phyloP scores from a whole-genome alignment of 30 jellyfish, hydroid and myxozoan genomes.

The Catostylus mosaicus region DNA sequence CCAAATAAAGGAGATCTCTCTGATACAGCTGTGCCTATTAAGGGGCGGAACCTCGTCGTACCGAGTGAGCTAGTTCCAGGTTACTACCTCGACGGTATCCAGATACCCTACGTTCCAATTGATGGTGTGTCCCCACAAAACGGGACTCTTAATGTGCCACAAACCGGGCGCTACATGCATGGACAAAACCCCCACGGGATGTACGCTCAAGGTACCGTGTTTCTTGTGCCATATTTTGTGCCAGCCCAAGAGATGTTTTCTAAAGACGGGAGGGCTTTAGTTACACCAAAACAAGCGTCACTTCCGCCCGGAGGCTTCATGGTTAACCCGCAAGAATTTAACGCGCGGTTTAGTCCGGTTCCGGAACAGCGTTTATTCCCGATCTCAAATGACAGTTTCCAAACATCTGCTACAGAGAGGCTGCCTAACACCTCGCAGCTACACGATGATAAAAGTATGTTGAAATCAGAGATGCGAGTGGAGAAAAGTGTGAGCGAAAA shows the following conservation, averaged over 20 bases:
- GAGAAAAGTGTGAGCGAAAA: background rate
- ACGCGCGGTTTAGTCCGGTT: slow-evolving; percentile 25
- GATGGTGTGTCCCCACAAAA: slow-evolving; percentile 16
- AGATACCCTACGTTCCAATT: background rate
- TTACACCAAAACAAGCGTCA: slow-evolving; percentile 9
- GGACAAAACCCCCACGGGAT: slow-evolving; percentile 12
- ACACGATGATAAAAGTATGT: background rate
- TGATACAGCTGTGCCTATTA: background rate
- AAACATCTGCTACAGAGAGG: slow-evolving; percentile 1
- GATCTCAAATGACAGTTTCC: background rate
- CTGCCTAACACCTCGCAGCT: background rate
- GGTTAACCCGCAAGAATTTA: slow-evolving; percentile 23
- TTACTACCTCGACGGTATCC: background rate
- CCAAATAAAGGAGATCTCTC: no score
- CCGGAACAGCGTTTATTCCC: slow-evolving; percentile 6
- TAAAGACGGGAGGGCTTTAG: slow-evolving; percentile 12
- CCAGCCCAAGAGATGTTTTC: slow-evolving; percentile 35
- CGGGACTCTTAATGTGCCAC: slow-evolving; percentile 9
- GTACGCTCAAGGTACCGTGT: slow-evolving; percentile 49
- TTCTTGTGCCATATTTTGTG: slow-evolving; percentile 63
- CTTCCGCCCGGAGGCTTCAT: slow-evolving; percentile 52
- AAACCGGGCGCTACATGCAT: background rate
- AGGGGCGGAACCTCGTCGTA: background rate
- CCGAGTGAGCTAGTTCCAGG: background rate
- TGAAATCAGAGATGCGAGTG: no score